Conservation (phyloP, 1,140 invertebrate genomes). For the Octopus bimaculoides region DNA sequence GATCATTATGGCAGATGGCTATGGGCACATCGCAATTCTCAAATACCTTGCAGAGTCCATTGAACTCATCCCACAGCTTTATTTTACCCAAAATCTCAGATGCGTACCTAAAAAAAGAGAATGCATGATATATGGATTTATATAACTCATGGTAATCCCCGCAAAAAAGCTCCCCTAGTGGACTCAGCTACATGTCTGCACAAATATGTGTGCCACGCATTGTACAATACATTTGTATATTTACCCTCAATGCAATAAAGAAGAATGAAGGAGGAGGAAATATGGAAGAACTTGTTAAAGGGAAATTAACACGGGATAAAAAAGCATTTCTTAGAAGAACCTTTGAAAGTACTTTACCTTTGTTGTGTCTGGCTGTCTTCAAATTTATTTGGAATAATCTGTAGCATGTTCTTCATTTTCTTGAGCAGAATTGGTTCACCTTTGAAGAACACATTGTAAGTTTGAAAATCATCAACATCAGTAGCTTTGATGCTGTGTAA, state of each 20-base stretch:
- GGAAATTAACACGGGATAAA: too few species aligned
- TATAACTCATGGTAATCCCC: too few species aligned
- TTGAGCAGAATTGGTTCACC: constrained; percentile 27
- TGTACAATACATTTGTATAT: too few species aligned
- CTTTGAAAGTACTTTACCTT: constrained; percentile 25
- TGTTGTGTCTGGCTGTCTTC: constrained; percentile 37
- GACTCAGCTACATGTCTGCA: too few species aligned
- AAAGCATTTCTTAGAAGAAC: too few species aligned
- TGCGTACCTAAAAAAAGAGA: constrained; percentile 64
- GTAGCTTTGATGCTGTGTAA: constrained; percentile 35
- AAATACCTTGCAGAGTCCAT: constrained; percentile 68
- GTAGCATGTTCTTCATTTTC: constrained; percentile 34
- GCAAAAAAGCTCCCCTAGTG: too few species aligned
- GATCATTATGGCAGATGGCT: constrained; percentile 97
- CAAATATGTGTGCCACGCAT: too few species aligned
- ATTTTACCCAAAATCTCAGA: constrained; percentile 67
- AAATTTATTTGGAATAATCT: constrained; percentile 37
- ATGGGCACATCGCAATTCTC: constrained; percentile 71
- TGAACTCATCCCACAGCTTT: constrained; percentile 70
- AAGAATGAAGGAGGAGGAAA: too few species aligned
- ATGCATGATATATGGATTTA: too few species aligned
- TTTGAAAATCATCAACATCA: constrained; percentile 10
- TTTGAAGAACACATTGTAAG: background rate
- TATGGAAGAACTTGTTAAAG: too few species aligned
- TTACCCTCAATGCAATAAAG: too few species aligned